Base-by-base conservation (phyloP, 64 coral and sea anemone species). In the Stichodactyla mertensii region DNA sequence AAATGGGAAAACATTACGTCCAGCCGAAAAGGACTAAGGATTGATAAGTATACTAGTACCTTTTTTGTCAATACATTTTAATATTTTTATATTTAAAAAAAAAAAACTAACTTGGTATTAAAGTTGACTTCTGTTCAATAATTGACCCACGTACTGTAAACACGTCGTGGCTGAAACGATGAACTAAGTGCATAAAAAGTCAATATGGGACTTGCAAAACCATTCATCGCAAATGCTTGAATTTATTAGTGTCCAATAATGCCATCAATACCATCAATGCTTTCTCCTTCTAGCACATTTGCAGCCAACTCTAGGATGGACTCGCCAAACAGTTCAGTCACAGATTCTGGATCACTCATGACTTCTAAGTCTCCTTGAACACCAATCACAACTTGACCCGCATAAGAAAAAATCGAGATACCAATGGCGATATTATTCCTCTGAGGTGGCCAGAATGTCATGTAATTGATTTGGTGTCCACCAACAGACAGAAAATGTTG, bases 401-500 rank as follows among this genome's bases (percentile, higher is more conserved):
- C 93, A 61, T 99, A 99, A 16, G 93, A 89, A 58, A 61, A 87
- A 11, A 99, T 90, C 4, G 93, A 94, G 16, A 95, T 57, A 6
- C 97, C 97, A 15, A 99, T 74, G 16, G 90, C 97, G 71, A 99
- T 74, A 4, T 86, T 88, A 78, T 91, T 62, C 51, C 83, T 87
- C 86, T 95, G 93, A n/a, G 97, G 97, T 84, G 93, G 93, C 90
- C 93, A 92, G 20, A 99, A 99, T 52, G 74, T 83, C 61, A 91
- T 83, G 58, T 82, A 71, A 6, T 86, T 92, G 9, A 99, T 55
- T 16, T 51, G 82, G 26, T 84, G 19, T 10, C 84, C 91, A 78
- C 51, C 57, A 18, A 99, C 64, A 20, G 52, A 55, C 64, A 99
- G 86, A 0, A 54, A 74, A 8, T 82, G 8, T 14, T 78, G 86